Base-by-base conservation (phyloP, 2,888 invertebrate species). In the Coenonympha glycerion region DNA sequence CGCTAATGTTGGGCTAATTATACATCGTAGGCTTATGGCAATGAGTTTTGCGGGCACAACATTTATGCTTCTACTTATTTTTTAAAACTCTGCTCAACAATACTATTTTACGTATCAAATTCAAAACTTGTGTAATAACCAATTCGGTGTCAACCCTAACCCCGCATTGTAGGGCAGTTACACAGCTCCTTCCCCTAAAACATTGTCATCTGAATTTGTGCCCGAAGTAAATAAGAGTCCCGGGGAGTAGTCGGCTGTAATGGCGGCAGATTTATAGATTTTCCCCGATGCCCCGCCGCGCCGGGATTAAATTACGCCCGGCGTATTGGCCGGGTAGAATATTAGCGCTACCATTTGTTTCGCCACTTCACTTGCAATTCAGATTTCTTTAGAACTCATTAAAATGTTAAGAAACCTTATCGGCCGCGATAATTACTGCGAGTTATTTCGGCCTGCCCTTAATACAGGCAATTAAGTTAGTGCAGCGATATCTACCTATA, bases 191-290 rank as follows among this genome's bases (percentile, higher is more conserved):
- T 86, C 85, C 86, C 87, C 86, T 82, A 86, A 85, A 87, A 87
- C 87, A 87, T 87, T 87, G 87, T 87, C 87, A 87, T 87, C 87
- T 86, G 84, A 87, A 86, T 86, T 87, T 83, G 86, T 84, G 86
- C 84, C 76, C 84, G 83, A 74, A 85, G 86, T 86, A 86, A 87
- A 86, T 87, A 87, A 85, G 85, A 86, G 81, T 86, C 83, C 83
- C 71, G 82, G 85, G 85, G 85, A 83, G 84, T 78, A 71, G 69
- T 64, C 60, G 65, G 62, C 68, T 78, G 78, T 86, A 87, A 87
- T 87, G 86, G 86, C 81, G 84, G 86, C 83, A 87, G 86, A 87
- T 87, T 87, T 87, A 87, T 87, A 87, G 86, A 87, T 87, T 87
- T 86, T 82, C 83, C 77, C 75, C 74, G 77, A 80, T 79, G 79